phyloP scores from a whole-genome alignment of 2,888 invertebrate genomes.

The Hetaerina titia region DNA sequence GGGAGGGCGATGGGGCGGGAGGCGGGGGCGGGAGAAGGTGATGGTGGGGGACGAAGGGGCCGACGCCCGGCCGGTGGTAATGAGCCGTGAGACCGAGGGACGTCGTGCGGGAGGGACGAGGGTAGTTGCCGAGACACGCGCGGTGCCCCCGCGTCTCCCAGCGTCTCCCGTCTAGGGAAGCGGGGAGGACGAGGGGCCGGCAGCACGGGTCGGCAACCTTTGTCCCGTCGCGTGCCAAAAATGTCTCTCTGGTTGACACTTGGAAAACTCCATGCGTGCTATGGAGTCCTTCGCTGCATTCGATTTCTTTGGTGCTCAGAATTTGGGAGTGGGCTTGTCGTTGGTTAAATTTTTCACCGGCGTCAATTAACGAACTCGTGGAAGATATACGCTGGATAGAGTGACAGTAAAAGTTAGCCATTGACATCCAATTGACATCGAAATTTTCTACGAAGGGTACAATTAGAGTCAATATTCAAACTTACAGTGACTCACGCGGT shows the following conservation, averaged over 20 bases:
- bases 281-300: background rate
- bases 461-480: background rate
- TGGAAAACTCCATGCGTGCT: background rate
- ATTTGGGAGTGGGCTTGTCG: background rate
- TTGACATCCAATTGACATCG: background rate
- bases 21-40: background rate
- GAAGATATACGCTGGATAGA: background rate
- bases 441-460: background rate
- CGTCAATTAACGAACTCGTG: background rate
- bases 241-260: background rate
- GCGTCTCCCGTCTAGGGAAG: background rate
- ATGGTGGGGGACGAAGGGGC: background rate
- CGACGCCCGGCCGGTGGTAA: background rate
- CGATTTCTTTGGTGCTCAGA: background rate
- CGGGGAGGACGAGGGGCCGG: background rate
- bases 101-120: background rate
- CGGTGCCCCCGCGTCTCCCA: background rate
- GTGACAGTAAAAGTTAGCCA: background rate
- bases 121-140: background rate
- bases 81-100: background rate
- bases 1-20: background rate
- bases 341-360: background rate
- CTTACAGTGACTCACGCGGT: no score
- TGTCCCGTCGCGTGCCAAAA: background rate
- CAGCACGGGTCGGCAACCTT: background rate